phyloP scores from a whole-genome alignment of 2,888 invertebrate species.

The Cepaea hortensis region DNA sequence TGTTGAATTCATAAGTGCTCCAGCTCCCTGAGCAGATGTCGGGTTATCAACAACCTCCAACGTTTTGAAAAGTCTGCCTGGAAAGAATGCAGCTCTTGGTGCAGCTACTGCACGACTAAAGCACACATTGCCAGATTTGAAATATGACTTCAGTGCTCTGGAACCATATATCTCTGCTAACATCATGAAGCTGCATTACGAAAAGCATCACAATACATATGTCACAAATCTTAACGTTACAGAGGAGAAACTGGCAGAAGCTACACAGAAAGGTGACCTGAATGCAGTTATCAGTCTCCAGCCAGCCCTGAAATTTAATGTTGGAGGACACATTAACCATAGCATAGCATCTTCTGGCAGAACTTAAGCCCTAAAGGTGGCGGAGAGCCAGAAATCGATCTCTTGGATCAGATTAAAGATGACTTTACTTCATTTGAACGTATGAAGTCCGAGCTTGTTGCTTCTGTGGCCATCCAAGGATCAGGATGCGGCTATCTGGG shows the following conservation, averaged over 20 bases:
- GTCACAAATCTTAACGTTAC: conserved; percentile 95
- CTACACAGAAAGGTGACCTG: conserved; percentile 86
- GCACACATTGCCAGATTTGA: conserved; percentile 92
- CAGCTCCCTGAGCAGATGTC: no score
- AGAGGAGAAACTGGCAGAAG: conserved; percentile 92
- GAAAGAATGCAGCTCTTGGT: conserved; percentile 46
- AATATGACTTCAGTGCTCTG: conserved; percentile 95
- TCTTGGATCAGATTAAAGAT: conserved; percentile 79
- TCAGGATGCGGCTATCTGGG: conserved; percentile 99
- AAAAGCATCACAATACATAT: conserved; percentile 97
- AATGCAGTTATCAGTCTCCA: conserved; percentile 85
- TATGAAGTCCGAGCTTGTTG: conserved; percentile 88
- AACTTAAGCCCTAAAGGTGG: conserved; percentile 90
- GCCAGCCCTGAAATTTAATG: conserved; percentile 96
- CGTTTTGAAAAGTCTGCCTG: conserved; percentile 83
- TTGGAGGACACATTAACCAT: conserved; percentile 99
- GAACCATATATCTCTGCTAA: conserved; percentile 96
- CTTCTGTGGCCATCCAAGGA: conserved; percentile 93
- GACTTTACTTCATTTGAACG: conserved; percentile 92
- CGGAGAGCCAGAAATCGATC: conserved; percentile 78
- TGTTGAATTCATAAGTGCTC: no score
- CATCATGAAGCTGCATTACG: conserved; percentile 98
- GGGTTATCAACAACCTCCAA: no score
- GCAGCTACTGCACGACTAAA: conserved; percentile 74
- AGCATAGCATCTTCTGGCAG: conserved; percentile 92